Evolutionary conservation across 2,797 vertebrate genomes (phyloP), one percentile per base, ranked within the genome.

Genomic region (Parauchenoglanis ngamensis): DNA sequence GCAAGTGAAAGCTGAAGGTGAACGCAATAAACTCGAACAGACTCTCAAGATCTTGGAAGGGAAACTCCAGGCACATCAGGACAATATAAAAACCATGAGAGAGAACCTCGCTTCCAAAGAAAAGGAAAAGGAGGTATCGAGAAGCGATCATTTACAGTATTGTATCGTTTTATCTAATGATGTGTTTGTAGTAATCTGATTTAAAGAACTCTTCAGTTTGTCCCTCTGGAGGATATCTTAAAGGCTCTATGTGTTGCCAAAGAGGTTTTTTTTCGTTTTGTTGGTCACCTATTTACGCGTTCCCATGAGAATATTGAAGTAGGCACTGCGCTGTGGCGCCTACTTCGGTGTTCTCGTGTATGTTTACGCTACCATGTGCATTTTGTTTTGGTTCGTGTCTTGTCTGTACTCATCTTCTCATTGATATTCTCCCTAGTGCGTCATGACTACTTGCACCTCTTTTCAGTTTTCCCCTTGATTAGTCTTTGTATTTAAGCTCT

Each of bases 81-180:
- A 89, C n/a, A 88, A 90, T 86, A 89, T 93, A 76, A 83, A 91
- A 35, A 46, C 54, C n/a, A 91, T 91, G 85, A 86, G 35, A 82
- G 89, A 49, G 0, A 90, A 93, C 40, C 81, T 91, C 12, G 25
- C 79, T 31, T n/a, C 76, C 6, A 89, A 56, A 90, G 80, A 90
- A 83, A 91, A 90, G 11, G 88, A 90, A 35, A 67, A 81, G 68
- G 54, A 80, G 90, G 92, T 91, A 89, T 73, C 1, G 2, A 83
- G 7, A 67, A 68, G 44, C 19, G 23, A 15, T 86, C 40, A 7
- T 49, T 40, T 40, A 40, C 40, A 40, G 59, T 12, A 12, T 54
- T 73, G 3, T 49, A 1, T 61, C 4, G 12, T n/a, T 67, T 10
- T 31, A 3, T 67, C 1, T 68, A 46, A 63, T 25, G 0, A 7